A percentile compares a stretch with the other conserved stretches of the same genome.
Conservation (phyloP, 1,140 invertebrate genomes). For the Caerostris darwini region DNA sequence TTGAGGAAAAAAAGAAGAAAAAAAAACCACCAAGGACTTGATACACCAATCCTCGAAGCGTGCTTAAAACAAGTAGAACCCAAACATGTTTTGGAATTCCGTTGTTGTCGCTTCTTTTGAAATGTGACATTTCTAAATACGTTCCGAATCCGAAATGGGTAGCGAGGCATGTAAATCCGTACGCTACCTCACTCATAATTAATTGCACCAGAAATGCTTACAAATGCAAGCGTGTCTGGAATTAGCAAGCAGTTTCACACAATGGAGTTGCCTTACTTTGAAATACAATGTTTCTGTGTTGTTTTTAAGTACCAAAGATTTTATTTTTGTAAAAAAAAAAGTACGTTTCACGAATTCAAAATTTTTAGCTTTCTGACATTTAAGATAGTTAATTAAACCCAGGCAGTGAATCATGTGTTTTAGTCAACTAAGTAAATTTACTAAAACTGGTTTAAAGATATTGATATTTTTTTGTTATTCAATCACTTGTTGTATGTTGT, state of each 20-base stretch:
- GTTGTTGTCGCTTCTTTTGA: neutral
- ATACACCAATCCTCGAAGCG: neutral
- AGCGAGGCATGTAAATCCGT: neutral
- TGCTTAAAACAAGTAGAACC: constrained; percentile 11
- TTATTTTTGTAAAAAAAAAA: too few relatives aligned
- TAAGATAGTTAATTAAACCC: too few relatives aligned
- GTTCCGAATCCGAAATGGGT: constrained; percentile 25
- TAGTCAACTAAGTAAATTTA: too few relatives aligned
- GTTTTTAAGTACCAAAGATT: too few relatives aligned
- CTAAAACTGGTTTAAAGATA: too few relatives aligned
- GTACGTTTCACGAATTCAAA: too few relatives aligned
- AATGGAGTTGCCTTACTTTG: too few relatives aligned
- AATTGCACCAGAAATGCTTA: neutral
- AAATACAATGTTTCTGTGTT: too few relatives aligned
- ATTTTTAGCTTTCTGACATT: too few relatives aligned
- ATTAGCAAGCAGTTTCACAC: neutral
- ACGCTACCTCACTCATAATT: neutral
- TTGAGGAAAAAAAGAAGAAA: neutral
- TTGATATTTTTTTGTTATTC: too few relatives aligned
- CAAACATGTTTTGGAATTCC: neutral
- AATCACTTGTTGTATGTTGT: too few relatives aligned
- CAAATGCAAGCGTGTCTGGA: neutral
- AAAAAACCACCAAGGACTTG: neutral
- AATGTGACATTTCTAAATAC: neutral
- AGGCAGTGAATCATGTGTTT: too few relatives aligned